Base-by-base conservation (phyloP, 2,113 vertebrate species). In the Bombycilla garrulus region DNA sequence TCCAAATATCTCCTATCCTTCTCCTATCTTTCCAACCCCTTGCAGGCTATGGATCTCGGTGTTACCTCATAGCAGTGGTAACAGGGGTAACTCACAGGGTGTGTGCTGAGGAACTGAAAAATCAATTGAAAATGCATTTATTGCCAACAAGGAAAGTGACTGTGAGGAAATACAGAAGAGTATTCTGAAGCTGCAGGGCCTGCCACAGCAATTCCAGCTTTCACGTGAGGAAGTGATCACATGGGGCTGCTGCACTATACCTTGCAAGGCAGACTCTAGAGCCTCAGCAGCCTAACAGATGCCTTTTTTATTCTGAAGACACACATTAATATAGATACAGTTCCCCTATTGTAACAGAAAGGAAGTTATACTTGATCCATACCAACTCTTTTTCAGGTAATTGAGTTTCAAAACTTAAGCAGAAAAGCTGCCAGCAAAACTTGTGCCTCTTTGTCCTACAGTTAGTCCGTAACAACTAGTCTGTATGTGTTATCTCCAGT, bases 41-140 rank as follows among this genome's bases (percentile, higher is more conserved):
- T 3, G 1, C 22, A 38, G 28, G 21, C 7, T 6, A 2, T 1
- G 0, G n/a, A 31, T 24, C 33, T n/a, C 65, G 42, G 4, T 4
- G 40, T 8, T 53, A 25, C n/a, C 83, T 51, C 21, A 42, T 7
- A 42, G 66, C 74, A 40, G 10, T 2, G 10, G 35, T 15, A 38
- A 38, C 38, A 38, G 38, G 38, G 38, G 38, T 38, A 38, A 42
- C 40, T 42, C 60, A 29, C 36, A 40, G 69, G 31, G 61, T 57
- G 31, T 9, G 28, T 25, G 29, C 36, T 6, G 29, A 71, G 53
- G 36, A 76, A 60, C 47, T 22, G n/a, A 48, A 64, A 71, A 64
- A 45, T 28, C 88, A 69, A n/a, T 0, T 86, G 54, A 62, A 72
- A 92, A 69, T 0, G 17, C 38, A 33, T 38, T 73, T 65, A 62